Base-by-base conservation (phyloP, 2,888 invertebrate genomes). In the Melolontha melolontha region DNA sequence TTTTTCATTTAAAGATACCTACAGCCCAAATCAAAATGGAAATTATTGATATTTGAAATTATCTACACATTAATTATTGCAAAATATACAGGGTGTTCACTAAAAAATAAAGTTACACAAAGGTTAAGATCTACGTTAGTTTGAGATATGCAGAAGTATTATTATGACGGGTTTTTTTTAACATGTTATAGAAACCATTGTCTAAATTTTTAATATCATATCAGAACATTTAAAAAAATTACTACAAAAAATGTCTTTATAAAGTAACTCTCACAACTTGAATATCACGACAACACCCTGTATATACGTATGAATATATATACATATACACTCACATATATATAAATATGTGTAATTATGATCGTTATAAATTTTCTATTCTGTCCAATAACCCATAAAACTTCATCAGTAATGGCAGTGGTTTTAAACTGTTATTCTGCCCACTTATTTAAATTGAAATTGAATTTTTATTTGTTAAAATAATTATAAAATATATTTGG, bases 401-500 rank as follows among this genome's bases (percentile, higher is more conserved):
- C 34, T 47, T 44, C 27, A 27, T 41, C 6, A 17, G 17, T 57
- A 7, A 44, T 59, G 59, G 59, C 59, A 59, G 59, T 59, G 59
- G 59, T 59, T 16, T 42, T 29, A 12, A 57, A 57, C 57, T 57
- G 57, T 57, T 57, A 59, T 59, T 47, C 44, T 59, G 59, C 47
- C 59, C 47, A 16, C 14, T 47, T 34, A 47, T 44, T n/a, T 10
- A 34, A 29, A 59, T 59, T 59, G 59, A 44, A 47, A 59, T 59
- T 59, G 59, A 59, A 59, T 8, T 47, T 47, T 59, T 59, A 47
- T 27, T 27, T 1, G 11, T 17, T 42, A 42, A 42, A 42, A n/a
- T 16, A 10, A 11, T 10, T 4, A 22, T 10, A 16, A 49, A 27
- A 57, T 27, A 6, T 4, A n/a, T 14, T 22, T 57, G 44, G 59